Evolutionary conservation across 1,140 invertebrate species (phyloP), one percentile per base, ranked within the genome.

Genomic region (Philotrypesis tridentata): DNA sequence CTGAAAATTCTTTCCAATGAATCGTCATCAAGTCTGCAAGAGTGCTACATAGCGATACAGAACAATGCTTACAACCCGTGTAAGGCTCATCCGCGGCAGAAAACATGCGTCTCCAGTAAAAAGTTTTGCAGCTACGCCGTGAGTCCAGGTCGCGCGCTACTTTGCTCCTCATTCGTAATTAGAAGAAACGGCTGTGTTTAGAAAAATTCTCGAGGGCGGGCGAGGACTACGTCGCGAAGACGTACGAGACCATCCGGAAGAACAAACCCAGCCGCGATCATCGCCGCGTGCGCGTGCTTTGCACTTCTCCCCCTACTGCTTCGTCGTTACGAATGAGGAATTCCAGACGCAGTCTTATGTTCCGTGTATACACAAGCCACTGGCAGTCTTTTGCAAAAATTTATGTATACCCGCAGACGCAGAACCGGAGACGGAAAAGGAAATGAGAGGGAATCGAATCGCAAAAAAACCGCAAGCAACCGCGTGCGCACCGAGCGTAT

Each of bases 131-230:
- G 5, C 27, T 21, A 17, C 27, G 60, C 27, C n/a, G 65, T 79
- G 70, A 23, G 43, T n/a, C n/a, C n/a, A 75, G 8, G 70, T 33
- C 67, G 72, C 78, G 68, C 63, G 55, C 33, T 86, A 85, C 85
- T 68, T 89, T 89, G 86, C 89, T 89, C 89, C 86, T 87, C 86
- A 90, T 90, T 90, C 84, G 85, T 88, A 90, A 90, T 91, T 91
- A 91, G 87, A 89, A 82, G 84, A n/a, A n/a, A 21, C 9, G 1
- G 11, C 17, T 12, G 48, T 31, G 61, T 21, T 7, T 37, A 55
- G 14, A 23, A 67, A 67, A 67, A 67, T 27, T 31, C 63, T 29
- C 63, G 7, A 31, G 14, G 27, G 27, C n/a, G 25, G n/a, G 8
- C n/a, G 63, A 1, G 68, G 48, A 17, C n/a, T n/a, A 55, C 3